Evolutionary conservation across 1,140 invertebrate species (phyloP).

Genomic region (Pectinophora gossypiella): DNA sequence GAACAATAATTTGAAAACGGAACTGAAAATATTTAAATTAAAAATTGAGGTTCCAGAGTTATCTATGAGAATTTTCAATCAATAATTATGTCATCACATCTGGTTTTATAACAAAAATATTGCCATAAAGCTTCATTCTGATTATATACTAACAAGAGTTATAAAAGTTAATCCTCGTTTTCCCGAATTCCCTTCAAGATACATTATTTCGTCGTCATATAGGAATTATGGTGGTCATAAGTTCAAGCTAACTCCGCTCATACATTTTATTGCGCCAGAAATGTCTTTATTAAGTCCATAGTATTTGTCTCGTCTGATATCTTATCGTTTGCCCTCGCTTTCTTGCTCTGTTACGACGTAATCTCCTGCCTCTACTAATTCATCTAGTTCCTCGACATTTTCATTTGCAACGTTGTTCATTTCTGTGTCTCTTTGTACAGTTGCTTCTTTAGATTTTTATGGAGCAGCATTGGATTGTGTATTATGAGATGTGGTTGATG

Average conservation of each 20-base stretch:
- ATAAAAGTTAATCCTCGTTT: too few relatives aligned
- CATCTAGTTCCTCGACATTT: not conserved
- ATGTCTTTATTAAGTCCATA: slow-evolving; percentile 23
- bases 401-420: not conserved
- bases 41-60: too few relatives aligned
- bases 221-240: slow-evolving; percentile 28
- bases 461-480: not conserved
- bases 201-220: slow-evolving; percentile 12
- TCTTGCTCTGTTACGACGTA: slow-evolving; percentile 10
- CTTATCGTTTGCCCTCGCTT: slow-evolving; percentile 17
- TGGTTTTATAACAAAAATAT: too few relatives aligned
- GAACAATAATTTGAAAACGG: too few relatives aligned
- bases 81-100: too few relatives aligned
- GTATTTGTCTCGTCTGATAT: slow-evolving; percentile 22
- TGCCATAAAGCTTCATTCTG: too few relatives aligned
- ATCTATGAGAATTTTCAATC: too few relatives aligned
- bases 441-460: not conserved
- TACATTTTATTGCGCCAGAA: slow-evolving; percentile 22
- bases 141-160: too few relatives aligned
- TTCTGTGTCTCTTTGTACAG: not conserved
- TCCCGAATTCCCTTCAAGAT: too few relatives aligned
- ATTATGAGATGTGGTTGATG: not conserved
- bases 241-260: slow-evolving; percentile 13
- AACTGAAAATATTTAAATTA: too few relatives aligned
- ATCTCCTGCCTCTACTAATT: not conserved